Conservation (phyloP, 1,140 invertebrate species). For the Diorhabda carinulata region DNA sequence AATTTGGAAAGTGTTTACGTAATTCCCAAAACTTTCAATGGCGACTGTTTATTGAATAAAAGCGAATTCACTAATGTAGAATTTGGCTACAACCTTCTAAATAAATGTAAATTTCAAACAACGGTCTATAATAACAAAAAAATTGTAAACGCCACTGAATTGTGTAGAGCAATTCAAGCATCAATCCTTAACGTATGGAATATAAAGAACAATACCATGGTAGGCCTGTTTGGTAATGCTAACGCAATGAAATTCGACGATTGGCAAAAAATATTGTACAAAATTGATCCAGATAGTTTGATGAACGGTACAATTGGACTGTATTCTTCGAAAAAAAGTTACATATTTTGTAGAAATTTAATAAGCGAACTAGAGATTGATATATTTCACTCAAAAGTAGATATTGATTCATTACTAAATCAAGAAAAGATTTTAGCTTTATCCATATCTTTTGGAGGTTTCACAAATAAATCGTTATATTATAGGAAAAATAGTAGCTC, state of each 20-base stretch:
- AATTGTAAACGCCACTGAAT: conserved; percentile 44
- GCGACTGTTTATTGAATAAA: conserved; percentile 46
- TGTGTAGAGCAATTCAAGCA: conserved; percentile 51
- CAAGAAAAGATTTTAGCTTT: conserved; percentile 41
- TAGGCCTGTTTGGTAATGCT: conserved; percentile 58
- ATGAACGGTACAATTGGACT: conserved; percentile 44
- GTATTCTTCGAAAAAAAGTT: conserved; percentile 50
- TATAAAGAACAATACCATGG: conserved; percentile 41
- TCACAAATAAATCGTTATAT: conserved; percentile 23
- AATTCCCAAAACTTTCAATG: conserved; percentile 46
- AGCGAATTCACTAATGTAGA: conserved; percentile 44
- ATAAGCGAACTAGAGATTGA: conserved; percentile 36
- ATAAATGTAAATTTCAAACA: conserved; percentile 44
- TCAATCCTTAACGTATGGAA: conserved; percentile 46
- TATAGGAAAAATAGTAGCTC: conserved; percentile 18
- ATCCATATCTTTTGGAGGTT: conserved; percentile 27
- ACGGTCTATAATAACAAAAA: conserved; percentile 33
- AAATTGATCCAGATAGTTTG: conserved; percentile 41
- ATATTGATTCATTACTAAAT: conserved; percentile 30
- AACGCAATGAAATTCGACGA: conserved; percentile 47
- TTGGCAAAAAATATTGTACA: conserved; percentile 55
- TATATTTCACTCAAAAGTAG: conserved; percentile 39
- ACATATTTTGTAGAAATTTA: conserved; percentile 27
- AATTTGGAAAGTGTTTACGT: conserved; percentile 46
- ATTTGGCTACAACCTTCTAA: conserved; percentile 54